Percentiles rank a stretch among this genome's conserved stretches.
phyloP scores from a whole-genome alignment of 2,888 invertebrate genomes.

The Argyra leucocephala region DNA sequence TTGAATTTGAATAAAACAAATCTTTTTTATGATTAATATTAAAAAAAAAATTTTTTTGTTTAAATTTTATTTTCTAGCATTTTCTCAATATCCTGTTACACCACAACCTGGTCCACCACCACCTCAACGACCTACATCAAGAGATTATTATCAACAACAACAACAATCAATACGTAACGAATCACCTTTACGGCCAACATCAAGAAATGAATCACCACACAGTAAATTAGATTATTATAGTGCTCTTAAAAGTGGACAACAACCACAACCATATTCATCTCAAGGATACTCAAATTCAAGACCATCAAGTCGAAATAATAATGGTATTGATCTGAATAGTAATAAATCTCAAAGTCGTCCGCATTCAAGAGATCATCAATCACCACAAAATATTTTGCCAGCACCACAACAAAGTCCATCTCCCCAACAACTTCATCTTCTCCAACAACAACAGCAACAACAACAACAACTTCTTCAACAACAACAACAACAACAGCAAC shows the following conservation, averaged over 20 bases:
- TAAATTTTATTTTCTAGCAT: background rate
- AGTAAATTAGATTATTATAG: conserved; percentile 32
- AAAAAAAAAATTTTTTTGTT: conserved; percentile 17
- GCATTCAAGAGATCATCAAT: conserved; percentile 35
- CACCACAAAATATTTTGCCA: conserved; percentile 16
- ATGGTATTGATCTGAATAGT: conserved; percentile 16
- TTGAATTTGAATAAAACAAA: too few species aligned
- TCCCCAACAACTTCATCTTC: conserved; percentile 30
- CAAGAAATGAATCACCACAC: conserved; percentile 35
- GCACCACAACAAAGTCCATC: conserved; percentile 9
- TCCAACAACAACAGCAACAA: conserved; percentile 27
- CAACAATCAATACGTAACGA: conserved; percentile 29
- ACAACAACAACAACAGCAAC: conserved; percentile 15
- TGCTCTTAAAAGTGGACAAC: conserved; percentile 24
- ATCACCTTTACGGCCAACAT: conserved; percentile 33
- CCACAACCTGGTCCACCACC: conserved; percentile 19
- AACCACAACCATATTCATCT: background rate
- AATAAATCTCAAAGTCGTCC: conserved; percentile 34
- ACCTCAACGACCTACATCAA: conserved; percentile 26
- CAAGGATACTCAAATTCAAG: conserved; percentile 19
- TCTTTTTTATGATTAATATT: too few species aligned
- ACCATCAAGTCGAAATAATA: conserved; percentile 32
- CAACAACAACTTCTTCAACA: conserved; percentile 23
- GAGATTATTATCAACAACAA: conserved; percentile 28
- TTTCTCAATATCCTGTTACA: conserved; percentile 7